phyloP scores from a whole-genome alignment of 2,797 vertebrate species.

The Takifugu ocellatus region DNA sequence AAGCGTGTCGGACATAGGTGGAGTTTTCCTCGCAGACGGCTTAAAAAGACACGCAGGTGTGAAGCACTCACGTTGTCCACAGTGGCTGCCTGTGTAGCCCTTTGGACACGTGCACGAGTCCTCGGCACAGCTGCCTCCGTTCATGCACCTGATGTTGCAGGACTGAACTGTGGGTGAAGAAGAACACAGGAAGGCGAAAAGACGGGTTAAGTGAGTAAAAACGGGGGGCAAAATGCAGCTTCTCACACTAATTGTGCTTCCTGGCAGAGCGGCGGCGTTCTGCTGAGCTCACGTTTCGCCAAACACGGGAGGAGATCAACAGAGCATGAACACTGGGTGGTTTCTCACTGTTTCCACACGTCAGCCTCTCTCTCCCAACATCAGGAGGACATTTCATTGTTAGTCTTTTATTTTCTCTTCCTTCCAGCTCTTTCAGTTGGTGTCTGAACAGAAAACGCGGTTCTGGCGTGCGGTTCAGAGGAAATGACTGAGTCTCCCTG shows the following conservation, averaged over 20 bases:
- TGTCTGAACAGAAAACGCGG: conserved; percentile 15
- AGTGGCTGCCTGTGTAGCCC: conserved; percentile 86
- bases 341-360: conserved; percentile 1
- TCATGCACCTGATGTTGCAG: conserved; percentile 87
- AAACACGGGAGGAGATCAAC: not conserved
- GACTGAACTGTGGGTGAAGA: conserved; percentile 74
- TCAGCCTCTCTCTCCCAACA: conserved; percentile 21
- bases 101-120: conserved; percentile 84
- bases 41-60: not conserved
- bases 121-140: conserved; percentile 84
- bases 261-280: conserved; percentile 26
- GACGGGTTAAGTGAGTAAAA: too few species aligned
- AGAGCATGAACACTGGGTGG: conserved; percentile 4
- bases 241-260: conserved; percentile 17
- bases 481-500: conserved; percentile 51
- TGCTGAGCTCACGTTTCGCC: conserved; percentile 13
- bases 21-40: too few species aligned
- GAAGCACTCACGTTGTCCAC: conserved; percentile 86
- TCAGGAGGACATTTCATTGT: conserved; percentile 5
- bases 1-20: too few species aligned
- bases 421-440: conserved; percentile 23
- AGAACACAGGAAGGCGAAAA: not conserved
- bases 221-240: too few species aligned
- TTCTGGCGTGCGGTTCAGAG: conserved; percentile 46
- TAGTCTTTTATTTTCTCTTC: conserved; percentile 19